Base-by-base conservation (phyloP, 1,140 invertebrate genomes). In the Drosophila tropicalis region DNA sequence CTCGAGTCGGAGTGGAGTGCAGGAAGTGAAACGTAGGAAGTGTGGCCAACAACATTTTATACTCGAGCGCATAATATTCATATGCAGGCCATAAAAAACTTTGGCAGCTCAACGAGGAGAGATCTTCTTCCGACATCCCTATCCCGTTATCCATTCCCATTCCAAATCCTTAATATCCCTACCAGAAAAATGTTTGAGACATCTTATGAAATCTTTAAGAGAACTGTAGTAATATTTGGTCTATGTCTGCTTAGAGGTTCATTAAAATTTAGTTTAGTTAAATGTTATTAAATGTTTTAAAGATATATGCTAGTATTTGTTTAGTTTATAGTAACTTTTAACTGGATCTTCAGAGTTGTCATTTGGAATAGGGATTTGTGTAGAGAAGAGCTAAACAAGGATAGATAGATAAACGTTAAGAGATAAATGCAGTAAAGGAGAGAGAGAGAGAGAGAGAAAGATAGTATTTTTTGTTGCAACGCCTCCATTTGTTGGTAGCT, bases 11-110 rank as follows among this genome's bases (percentile, higher is more conserved):
- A 89, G 83, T 86, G 83, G 76, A 89, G 83, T 86, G 83, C 83
- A 87, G 83, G 83, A 87, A 83, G 84, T 87, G 84, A 87, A 87
- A 87, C 80, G 83, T 87, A 89, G 83, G 84, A 87, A 87, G 84
- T 87, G 83, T 87, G 83, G 83, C 84, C 83, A 87, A 87, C 83
- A 87, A 90, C 80, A 87, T 87, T 87, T 87, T 84, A 87, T 89
- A 87, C 84, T 84, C 80, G 85, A 87, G 84, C 84, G 84, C 84
- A 87, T 87, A 89, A 87, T 87, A 87, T 87, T 87, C 84, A 87
- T 87, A 87, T 89, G 84, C 83, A 83, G 84, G 72, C 80, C 83
- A 87, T 87, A 87, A 89, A 87, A 87, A 87, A 87, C 84, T 87
- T 87, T 90, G 80, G 76, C 84, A 87, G 84, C 84, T 87, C 84